phyloP scores from a whole-genome alignment of 2,797 vertebrate species.

The Agapornis canus region DNA sequence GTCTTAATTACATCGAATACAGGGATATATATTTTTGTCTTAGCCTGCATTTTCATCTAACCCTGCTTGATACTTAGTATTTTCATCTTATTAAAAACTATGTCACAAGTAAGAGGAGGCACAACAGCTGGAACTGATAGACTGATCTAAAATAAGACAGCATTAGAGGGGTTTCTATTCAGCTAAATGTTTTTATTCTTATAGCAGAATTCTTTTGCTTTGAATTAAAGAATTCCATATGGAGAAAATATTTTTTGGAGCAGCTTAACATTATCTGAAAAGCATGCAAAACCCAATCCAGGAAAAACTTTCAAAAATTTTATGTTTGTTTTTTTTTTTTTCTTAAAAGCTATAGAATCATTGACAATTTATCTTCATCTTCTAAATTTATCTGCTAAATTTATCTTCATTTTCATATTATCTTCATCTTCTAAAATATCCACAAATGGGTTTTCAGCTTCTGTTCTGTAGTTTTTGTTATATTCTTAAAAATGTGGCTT shows the following conservation, averaged over 20 bases:
- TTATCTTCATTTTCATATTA: background rate
- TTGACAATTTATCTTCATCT: background rate
- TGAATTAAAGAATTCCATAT: background rate
- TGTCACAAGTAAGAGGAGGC: background rate
- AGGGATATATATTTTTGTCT: background rate
- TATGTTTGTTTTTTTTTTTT: background rate
- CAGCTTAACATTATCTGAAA: background rate
- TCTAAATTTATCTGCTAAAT: too few species aligned
- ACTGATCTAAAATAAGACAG: background rate
- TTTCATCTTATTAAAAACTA: slow-evolving; percentile 6
- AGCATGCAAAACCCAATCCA: background rate
- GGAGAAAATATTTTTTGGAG: background rate
- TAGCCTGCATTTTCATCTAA: background rate
- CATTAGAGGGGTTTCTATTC: background rate
- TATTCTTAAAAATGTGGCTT: background rate
- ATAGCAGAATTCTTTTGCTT: background rate
- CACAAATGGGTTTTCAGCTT: background rate
- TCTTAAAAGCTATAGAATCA: background rate
- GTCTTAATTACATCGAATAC: background rate
- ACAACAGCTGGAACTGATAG: background rate
- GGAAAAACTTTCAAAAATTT: background rate
- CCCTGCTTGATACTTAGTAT: slow-evolving; percentile 28
- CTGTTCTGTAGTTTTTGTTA: background rate
- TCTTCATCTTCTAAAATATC: background rate
- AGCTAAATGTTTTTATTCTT: background rate